These are phyloP conservation scores for Takifugu rubripes DNA, from an alignment of 2,797 vertebrate genomes.

Conservation along the genomic window DNA sequence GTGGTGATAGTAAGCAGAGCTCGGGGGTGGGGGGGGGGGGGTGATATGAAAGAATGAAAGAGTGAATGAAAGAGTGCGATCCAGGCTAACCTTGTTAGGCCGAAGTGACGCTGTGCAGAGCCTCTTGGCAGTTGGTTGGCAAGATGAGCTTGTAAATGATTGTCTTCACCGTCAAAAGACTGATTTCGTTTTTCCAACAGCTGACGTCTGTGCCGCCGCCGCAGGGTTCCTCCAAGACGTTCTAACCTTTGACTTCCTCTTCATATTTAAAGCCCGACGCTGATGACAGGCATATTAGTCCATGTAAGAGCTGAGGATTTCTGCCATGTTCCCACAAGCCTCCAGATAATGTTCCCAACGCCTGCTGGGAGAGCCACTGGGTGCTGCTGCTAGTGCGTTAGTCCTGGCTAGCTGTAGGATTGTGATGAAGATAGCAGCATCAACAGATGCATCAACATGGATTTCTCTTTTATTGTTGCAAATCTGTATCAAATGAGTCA, in stretches of 20 bases:
- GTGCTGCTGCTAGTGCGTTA: no score
- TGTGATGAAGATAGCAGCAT: no score
- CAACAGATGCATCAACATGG: no score
- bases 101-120: slow-evolving; percentile 80
- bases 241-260: slow-evolving; percentile 8
- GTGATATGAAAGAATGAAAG: slow-evolving; percentile 50
- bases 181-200: slow-evolving; percentile 53
- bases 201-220: slow-evolving; percentile 44
- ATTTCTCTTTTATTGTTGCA: no score
- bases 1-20: slow-evolving; percentile 77
- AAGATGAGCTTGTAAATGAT: slow-evolving; percentile 71
- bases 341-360: no score
- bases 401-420: no score
- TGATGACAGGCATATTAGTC: no score
- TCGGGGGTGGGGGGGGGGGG: slow-evolving; percentile 20
- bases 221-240: slow-evolving; percentile 29
- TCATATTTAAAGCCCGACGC: not conserved
- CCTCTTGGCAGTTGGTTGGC: slow-evolving; percentile 76
- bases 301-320: no score
- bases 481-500: no score
- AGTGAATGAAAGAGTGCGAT: slow-evolving; percentile 71
- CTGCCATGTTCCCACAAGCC: no score
- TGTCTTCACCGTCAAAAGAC: slow-evolving; percentile 56
- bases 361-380: no score
- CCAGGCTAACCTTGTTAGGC: slow-evolving; percentile 77